Evolutionary conservation across 1,140 invertebrate species (phyloP).

Genomic region (Psilanteris sp.): DNA sequence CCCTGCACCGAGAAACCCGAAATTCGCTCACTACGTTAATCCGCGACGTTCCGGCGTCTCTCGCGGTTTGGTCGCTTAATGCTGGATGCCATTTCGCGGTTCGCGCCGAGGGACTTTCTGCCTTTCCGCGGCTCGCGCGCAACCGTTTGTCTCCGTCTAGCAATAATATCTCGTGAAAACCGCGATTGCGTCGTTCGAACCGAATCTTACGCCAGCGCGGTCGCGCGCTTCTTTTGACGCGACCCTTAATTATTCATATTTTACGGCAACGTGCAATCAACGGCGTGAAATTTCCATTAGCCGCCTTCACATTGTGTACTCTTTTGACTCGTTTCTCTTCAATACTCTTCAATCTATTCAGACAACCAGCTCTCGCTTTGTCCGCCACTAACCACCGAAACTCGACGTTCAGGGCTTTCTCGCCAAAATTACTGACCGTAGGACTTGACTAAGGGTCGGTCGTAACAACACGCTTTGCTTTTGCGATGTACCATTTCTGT

Average conservation of each 20-base stretch:
- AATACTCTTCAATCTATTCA: conserved; percentile 47
- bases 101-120: background rate
- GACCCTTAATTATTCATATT: conserved; percentile 77
- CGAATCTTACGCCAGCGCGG: conserved; percentile 16
- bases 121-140: no score
- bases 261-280: conserved; percentile 74
- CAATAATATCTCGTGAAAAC: conserved; percentile 49
- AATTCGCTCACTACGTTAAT: conserved; percentile 19
- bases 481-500: conserved; percentile 54
- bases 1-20: conserved; percentile 8
- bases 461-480: conserved; percentile 59
- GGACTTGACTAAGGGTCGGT: conserved; percentile 57
- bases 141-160: no score
- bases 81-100: no score
- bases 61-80: conserved; percentile 11
- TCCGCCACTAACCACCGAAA: conserved; percentile 37
- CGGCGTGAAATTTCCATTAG: conserved; percentile 76
- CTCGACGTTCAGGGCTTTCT: conserved; percentile 49
- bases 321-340: conserved; percentile 34
- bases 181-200: background rate
- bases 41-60: conserved; percentile 7
- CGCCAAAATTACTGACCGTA: conserved; percentile 53
- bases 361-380: conserved; percentile 21
- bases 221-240: no score
- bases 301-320: conserved; percentile 66